phyloP scores from a whole-genome alignment of 2,888 invertebrate species.

The Pristionchus arcanus region DNA sequence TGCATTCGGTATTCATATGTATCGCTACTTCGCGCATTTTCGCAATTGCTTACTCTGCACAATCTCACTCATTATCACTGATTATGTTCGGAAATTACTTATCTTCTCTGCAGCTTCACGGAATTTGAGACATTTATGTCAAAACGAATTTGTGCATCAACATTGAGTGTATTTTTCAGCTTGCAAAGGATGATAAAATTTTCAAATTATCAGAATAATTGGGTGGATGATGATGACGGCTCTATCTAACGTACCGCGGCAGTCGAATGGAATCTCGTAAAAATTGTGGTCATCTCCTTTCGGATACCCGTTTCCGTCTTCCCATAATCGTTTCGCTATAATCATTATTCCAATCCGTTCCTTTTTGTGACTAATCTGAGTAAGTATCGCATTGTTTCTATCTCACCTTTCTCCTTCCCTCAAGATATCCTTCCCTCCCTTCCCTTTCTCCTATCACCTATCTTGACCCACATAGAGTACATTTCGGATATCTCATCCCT shows the following conservation, averaged over 20 bases:
- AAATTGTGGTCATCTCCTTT: too few species aligned
- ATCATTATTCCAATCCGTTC: not conserved
- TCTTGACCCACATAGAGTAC: slow-evolving; percentile 45
- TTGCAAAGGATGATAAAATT: too few species aligned
- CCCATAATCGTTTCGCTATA: not conserved
- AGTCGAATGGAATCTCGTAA: too few species aligned
- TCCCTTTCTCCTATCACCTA: slow-evolving; percentile 34
- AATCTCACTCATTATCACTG: not conserved
- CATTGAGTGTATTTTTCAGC: too few species aligned
- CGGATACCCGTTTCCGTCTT: too few species aligned
- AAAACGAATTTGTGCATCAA: not conserved
- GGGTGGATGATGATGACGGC: too few species aligned
- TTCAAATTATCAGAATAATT: too few species aligned
- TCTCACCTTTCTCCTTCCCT: slow-evolving; percentile 35
- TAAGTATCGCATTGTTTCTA: slow-evolving; percentile 8
- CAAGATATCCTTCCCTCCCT: not conserved
- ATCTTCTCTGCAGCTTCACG: too few species aligned
- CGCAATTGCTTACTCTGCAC: not conserved
- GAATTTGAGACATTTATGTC: not conserved
- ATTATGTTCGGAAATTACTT: not conserved
- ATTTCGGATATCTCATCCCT: slow-evolving; percentile 21
- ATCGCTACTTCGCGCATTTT: not conserved
- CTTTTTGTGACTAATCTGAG: not conserved
- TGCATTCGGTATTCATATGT: not conserved
- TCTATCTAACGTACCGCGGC: too few species aligned